Evolutionary conservation across 2,797 vertebrate genomes (phyloP), one percentile per base, ranked within the genome.

Genomic region (Sitta carolinensis): DNA sequence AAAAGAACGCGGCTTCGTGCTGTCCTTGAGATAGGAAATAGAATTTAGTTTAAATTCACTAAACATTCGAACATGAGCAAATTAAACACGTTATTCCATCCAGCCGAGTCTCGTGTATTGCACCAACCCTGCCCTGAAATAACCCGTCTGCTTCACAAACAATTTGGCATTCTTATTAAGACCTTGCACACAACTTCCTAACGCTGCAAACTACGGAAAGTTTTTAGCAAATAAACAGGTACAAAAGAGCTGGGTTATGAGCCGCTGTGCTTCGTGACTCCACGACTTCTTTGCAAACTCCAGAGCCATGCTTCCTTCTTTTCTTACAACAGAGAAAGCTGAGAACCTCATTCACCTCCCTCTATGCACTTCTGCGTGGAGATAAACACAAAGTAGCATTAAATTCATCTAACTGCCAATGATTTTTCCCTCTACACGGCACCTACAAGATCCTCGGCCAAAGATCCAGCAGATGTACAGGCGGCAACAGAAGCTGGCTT

Each of bases 1-100:
- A 36, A 27, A n/a, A 13, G 0, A 25, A 9, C 4, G 2, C 6
- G 7, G 4, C n/a, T 36, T 27, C 9, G 1, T 10, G 14, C 40
- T 27, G 9, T 57, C 13, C 61, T 16, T 18, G 8, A 27, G 32
- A 83, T 4, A 36, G 2, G 19, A 9, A 58, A 47, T 0, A 13
- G 5, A 45, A 11, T 7, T 13, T 10, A 6, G 6, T 42, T 57
- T 9, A 19, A 76, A 50, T 11, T 38, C 36, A 10, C 48, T 14
- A 30, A 30, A 43, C 42, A 3, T 16, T 36, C 29, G 1, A 29
- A 36, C 32, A 10, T 4, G 15, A 67, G 40, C 29, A 63, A 62
- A 38, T 45, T 12, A 57, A 87, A 69, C 42, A 5, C 18, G 11
- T 21, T 42, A 63, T 19, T 51, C 19, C 8, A 2, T 27, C 32